Evolutionary conservation across 2,797 vertebrate species (phyloP).

Genomic region (Schizothorax lantsangensis): DNA sequence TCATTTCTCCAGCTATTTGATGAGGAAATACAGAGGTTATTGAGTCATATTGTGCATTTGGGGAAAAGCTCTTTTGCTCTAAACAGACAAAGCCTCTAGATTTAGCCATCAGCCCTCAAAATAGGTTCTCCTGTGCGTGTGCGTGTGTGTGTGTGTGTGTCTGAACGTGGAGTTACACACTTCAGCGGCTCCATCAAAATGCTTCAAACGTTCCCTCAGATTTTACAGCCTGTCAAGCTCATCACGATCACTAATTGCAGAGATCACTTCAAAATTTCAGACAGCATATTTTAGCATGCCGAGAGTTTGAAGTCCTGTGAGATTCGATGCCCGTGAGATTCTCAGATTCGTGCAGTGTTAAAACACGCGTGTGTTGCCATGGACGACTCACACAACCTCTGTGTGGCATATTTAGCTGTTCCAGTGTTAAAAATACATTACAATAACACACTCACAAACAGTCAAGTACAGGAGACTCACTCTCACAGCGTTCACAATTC

Average conservation of each 20-base stretch:
- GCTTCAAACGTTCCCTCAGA: slow-evolving; percentile 8
- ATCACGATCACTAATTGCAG: slow-evolving; percentile 22
- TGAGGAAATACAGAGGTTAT: background rate
- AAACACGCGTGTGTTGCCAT: slow-evolving; percentile 50
- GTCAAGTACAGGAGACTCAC: slow-evolving; percentile 18
- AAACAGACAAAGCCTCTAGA: slow-evolving; percentile 37
- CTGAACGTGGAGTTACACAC: background rate
- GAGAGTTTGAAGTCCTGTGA: background rate
- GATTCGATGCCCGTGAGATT: background rate
- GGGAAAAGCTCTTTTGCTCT: slow-evolving; percentile 19
- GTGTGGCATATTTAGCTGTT: slow-evolving; percentile 53
- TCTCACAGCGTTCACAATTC: slow-evolving; percentile 30
- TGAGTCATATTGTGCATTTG: background rate
- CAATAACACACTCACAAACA: slow-evolving; percentile 49
- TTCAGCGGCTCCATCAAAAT: slow-evolving; percentile 12
- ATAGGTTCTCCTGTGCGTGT: background rate
- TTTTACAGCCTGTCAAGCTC: slow-evolving; percentile 17
- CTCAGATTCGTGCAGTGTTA: background rate
- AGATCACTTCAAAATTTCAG: slow-evolving; percentile 11
- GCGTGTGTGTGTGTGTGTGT: no score
- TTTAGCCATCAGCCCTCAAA: background rate
- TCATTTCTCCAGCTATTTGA: background rate
- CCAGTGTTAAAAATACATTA: slow-evolving; percentile 34
- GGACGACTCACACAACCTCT: slow-evolving; percentile 51
- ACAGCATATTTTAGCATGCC: slow-evolving; percentile 5